Percentiles rank a stretch among this genome's conserved stretches.
Evolutionary conservation across 2,797 vertebrate species (phyloP).

Genomic region (Sebastes matsubarae): DNA sequence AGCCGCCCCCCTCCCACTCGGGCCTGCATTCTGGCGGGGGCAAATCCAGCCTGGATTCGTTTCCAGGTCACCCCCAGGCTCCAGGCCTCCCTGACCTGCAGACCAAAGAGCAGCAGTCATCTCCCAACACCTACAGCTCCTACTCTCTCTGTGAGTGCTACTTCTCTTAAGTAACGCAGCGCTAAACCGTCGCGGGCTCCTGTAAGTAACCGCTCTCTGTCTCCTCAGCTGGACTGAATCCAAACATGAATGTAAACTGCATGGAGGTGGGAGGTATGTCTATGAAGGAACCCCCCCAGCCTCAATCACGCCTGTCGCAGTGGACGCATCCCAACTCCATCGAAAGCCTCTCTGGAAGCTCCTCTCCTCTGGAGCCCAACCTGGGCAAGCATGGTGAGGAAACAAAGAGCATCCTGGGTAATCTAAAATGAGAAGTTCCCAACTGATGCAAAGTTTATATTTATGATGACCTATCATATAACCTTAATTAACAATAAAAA

Average conservation of each 20-base stretch:
- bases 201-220: conserved; percentile 15
- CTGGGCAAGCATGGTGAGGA: conserved; percentile 92
- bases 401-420: neutral
- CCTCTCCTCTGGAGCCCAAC: conserved; percentile 92
- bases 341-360: conserved; percentile 91
- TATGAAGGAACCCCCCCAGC: conserved; percentile 94
- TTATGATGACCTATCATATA: neutral
- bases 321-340: conserved; percentile 98
- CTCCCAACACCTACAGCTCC: conserved; percentile 91
- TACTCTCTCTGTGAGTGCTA: conserved; percentile 91
- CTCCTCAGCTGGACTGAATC: conserved; percentile 90
- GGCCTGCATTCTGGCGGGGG: conserved; percentile 90
- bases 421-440: neutral
- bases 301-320: conserved; percentile 97
- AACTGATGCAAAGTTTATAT: neutral
- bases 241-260: conserved; percentile 95
- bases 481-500: neutral
- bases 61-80: conserved; percentile 91
- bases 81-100: conserved; percentile 94
- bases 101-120: conserved; percentile 99
- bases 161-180: neutral
- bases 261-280: conserved; percentile 92
- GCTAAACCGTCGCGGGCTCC: neutral
- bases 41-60: conserved; percentile 94
- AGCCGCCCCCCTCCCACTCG: conserved; percentile 85